Percentiles rank a stretch among this genome's conserved stretches.
phyloP scores from a whole-genome alignment of 2,888 invertebrate genomes.

The Acanthosepion pharaonis region DNA sequence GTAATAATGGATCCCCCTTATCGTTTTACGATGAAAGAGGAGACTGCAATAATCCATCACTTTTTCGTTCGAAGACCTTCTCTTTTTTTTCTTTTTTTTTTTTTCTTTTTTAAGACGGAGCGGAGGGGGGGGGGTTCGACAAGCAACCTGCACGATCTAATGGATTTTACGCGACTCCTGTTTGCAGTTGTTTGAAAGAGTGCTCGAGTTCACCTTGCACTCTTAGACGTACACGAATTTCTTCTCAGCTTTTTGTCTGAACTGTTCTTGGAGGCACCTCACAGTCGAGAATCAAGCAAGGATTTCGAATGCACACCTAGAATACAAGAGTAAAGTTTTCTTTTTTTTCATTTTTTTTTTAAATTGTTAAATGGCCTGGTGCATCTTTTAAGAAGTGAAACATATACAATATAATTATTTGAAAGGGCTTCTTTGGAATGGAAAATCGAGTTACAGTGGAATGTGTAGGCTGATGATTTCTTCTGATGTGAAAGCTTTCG shows the following conservation, averaged over 20 bases:
- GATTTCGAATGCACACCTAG: too few relatives aligned
- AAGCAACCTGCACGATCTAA: background rate
- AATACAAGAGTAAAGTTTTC: background rate
- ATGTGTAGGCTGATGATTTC: too few relatives aligned
- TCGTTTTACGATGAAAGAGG: background rate
- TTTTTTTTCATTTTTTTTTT: too few relatives aligned
- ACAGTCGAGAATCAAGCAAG: background rate
- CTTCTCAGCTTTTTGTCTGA: background rate
- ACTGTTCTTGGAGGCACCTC: background rate
- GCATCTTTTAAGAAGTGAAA: too few relatives aligned
- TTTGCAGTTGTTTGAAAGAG: background rate
- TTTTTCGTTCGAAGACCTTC: background rate
- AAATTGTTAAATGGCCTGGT: too few relatives aligned
- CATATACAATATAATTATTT: too few relatives aligned
- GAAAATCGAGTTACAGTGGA: too few relatives aligned
- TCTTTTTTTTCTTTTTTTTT: too few relatives aligned
- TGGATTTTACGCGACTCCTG: background rate
- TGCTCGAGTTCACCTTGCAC: fast-evolving
- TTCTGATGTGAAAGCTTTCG: too few relatives aligned
- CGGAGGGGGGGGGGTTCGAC: background rate
- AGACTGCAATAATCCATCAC: background rate
- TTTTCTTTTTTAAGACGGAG: background rate
- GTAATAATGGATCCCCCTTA: background rate
- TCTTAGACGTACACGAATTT: background rate
- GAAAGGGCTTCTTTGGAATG: too few relatives aligned